Evolutionary conservation across 1,140 invertebrate species (phyloP).

Genomic region (Drosophila paulistorum): DNA sequence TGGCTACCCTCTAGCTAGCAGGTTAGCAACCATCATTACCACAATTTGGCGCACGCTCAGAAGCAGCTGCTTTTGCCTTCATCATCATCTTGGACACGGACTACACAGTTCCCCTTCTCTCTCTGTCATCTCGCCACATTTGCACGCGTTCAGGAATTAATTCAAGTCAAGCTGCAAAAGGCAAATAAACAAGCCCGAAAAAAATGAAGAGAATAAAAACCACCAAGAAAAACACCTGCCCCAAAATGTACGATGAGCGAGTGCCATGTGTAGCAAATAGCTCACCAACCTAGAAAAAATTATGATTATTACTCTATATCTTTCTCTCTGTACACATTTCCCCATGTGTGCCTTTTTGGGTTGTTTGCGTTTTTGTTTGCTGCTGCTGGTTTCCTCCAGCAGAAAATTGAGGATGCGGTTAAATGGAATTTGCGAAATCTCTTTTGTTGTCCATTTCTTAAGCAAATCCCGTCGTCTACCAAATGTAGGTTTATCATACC

Average conservation of each 20-base stretch:
- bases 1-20: constrained; percentile 9
- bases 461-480: constrained; percentile 10
- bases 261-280: constrained; percentile 46
- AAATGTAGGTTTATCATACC: constrained; percentile 60
- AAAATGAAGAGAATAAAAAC: constrained; percentile 38
- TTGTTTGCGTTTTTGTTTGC: constrained; percentile 33
- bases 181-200: constrained; percentile 44
- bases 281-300: constrained; percentile 43
- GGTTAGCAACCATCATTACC: constrained; percentile 20
- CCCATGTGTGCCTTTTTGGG: constrained; percentile 14
- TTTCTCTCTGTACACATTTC: background rate
- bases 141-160: constrained; percentile 67
- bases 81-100: constrained; percentile 5
- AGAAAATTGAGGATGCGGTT: constrained; percentile 78
- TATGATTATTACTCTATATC: constrained; percentile 36
- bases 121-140: constrained; percentile 28
- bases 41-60: constrained; percentile 19
- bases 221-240: constrained; percentile 71
- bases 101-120: background rate
- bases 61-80: constrained; percentile 52
- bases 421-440: constrained; percentile 62
- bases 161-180: constrained; percentile 69
- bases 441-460: constrained; percentile 46
- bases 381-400: constrained; percentile 43
- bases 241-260: constrained; percentile 21